Evolutionary conservation across 2,888 invertebrate species (phyloP).

Genomic region (Pseudococcus jackbeardsleyi): DNA sequence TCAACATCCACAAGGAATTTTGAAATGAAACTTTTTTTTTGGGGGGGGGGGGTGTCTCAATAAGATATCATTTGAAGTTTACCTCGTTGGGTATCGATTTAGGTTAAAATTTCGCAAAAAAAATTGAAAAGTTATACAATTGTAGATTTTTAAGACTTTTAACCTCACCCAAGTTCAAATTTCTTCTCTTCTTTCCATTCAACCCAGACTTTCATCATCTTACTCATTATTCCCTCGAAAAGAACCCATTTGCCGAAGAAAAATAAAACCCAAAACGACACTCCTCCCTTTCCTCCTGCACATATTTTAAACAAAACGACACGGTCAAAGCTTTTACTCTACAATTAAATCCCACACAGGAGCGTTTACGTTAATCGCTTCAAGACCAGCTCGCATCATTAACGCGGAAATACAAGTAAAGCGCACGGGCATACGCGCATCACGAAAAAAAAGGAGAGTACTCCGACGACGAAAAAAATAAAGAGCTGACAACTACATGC

Average conservation of each 20-base stretch:
- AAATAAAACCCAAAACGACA: not conserved
- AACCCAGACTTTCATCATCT: no score
- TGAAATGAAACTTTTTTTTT: no score
- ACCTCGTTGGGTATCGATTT: no score
- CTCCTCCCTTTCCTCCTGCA: not conserved
- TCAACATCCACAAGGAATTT: no score
- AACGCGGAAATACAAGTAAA: conserved; percentile 34
- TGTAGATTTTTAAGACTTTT: no score
- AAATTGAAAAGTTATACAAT: no score
- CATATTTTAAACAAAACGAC: not conserved
- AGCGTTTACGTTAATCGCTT: conserved; percentile 46
- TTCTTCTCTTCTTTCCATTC: no score
- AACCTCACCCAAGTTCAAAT: no score
- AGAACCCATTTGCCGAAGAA: not conserved
- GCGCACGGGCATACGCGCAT: not conserved
- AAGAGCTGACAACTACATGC: not conserved
- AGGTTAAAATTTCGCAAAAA: no score
- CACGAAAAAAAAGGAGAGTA: not conserved
- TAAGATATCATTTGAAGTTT: no score
- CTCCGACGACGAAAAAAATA: not conserved
- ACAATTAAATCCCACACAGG: conserved; percentile 49
- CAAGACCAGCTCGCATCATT: conserved; percentile 47
- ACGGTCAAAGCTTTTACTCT: conserved; percentile 26
- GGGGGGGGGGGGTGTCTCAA: no score
- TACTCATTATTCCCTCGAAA: no score